Evolutionary conservation across 2,797 vertebrate species (phyloP), one percentile per base, ranked within the genome.

Genomic region (Periparus ater): DNA sequence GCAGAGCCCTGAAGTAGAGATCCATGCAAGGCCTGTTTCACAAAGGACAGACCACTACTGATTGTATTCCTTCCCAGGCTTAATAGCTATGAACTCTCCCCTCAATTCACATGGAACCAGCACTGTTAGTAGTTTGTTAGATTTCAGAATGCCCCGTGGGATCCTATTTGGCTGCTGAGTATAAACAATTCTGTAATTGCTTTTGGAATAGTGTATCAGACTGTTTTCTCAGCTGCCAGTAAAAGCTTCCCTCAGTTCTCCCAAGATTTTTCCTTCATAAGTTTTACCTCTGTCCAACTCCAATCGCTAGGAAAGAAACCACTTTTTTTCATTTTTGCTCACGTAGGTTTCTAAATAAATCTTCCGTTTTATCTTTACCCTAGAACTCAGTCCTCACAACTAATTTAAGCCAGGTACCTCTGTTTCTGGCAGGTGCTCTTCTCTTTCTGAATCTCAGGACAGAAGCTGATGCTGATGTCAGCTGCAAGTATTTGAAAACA

Each of bases 211-310:
- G 51, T 67, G 66, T 81, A 84, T 60, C 51, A 38, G 45, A 85
- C 55, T 87, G 85, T 95, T 88, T 96, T 81, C 77, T 90, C 70
- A 94, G 88, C 73, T 95, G 95, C 68, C 73, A 91, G 61, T 77
- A 83, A 93, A 94, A 94, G 60, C 77, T 79, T 90, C 85, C 53
- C 36, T 81, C 51, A 9, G 40, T 78, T 90, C 54, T 91, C 83
- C 55, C 48, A 88, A 70, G 62, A 78, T 44, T 73, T 53, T 53
- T 73, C 60, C 82, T 91, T 84, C 80, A 53, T 27, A 29, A 88
- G 42, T 90, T 86, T 78, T 93, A 82, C 66, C 23, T 93, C 74
- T 81, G 78, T n/a, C 48, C 29, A 75, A 68, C 51, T 93, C 73
- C 67, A 66, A 23, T 19, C 78, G 25, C 32, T 63, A 48, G 21